Base-by-base conservation (phyloP, 2,797 vertebrate species). In the Oreonectes daqikongensis region DNA sequence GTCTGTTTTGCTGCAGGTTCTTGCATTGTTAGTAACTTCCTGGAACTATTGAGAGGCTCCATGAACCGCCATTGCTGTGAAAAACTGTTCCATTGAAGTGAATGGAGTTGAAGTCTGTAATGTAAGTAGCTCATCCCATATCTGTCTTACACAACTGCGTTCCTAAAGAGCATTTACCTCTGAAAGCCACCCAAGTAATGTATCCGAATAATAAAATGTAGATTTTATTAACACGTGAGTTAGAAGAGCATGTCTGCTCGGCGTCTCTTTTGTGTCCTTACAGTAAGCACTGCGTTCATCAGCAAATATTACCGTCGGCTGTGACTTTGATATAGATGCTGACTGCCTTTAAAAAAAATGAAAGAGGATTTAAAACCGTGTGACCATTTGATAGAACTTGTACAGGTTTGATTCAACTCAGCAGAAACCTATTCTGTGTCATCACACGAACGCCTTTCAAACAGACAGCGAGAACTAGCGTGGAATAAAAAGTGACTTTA, bases 401-500 rank as follows among this genome's bases (percentile, higher is more conserved):
- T 35, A 15, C 11, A 65, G 24, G 15, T 20, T 65, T n/a, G 61
- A 42, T 57, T 67, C 28, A 57, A 28, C 18, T n/a, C 52, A 18
- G 26, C 35, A 46, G 18, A 67, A 67, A 67, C 38, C 52, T 10
- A 28, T 75, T 40, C 18, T 22, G 50, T 11, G 26, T 66, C 14
- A 15, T 57, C 28, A 15, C 42, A 67, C 38, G 38, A 67, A 35
- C 0, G 14, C 63, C 35, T 66, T 50, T 67, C 74, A 68, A 30
- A 76, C 65, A 69, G 53, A n/a, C 53, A 35, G 74, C 8, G 15
- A 76, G 53, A 35, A 60, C 74, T 68, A 59, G 22, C 28, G 1
- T 68, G 20, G 52, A 76, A 76, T 68, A 68, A 76, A 53, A 75
- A 68, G 30, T 15, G 4, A 68, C 64, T 57, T 69, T 42, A 76